Conservation (phyloP, 2,888 invertebrate genomes). For the Hypolimnas misippus region DNA sequence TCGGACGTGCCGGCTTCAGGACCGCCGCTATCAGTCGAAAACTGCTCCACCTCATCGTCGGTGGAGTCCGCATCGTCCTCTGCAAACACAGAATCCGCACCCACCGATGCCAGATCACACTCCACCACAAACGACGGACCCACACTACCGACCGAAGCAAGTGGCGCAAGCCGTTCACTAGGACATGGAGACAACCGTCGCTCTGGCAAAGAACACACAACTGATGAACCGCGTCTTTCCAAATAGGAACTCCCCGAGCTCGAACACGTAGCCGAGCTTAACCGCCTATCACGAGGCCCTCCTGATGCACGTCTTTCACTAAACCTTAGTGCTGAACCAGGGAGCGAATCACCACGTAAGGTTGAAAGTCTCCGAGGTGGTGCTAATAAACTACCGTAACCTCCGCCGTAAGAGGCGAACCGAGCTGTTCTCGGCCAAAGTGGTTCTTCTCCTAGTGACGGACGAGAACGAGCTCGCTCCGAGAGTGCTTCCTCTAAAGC, state of each 20-base stretch:
- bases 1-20: constrained; percentile 66
- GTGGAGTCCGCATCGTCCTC: constrained; percentile 90
- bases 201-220: constrained; percentile 89
- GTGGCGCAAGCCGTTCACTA: constrained; percentile 86
- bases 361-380: constrained; percentile 87
- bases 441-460: constrained; percentile 88
- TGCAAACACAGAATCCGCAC: constrained; percentile 92
- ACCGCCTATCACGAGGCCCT: constrained; percentile 83
- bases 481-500: constrained; percentile 87
- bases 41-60: constrained; percentile 93
- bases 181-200: constrained; percentile 93
- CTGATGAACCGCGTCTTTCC: constrained; percentile 91
- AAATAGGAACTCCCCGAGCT: constrained; percentile 93
- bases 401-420: constrained; percentile 82
- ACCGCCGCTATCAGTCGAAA: constrained; percentile 91
- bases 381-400: constrained; percentile 88
- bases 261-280: constrained; percentile 93
- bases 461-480: constrained; percentile 77
- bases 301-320: constrained; percentile 78
- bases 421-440: constrained; percentile 74
- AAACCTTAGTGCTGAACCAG: constrained; percentile 82
- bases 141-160: constrained; percentile 92
- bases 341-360: constrained; percentile 84
- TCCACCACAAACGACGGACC: constrained; percentile 88
- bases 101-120: constrained; percentile 88